These are phyloP conservation scores for Gorsachius goisagi DNA, from an alignment of 2,113 vertebrate genomes.

Conservation along the genomic window DNA sequence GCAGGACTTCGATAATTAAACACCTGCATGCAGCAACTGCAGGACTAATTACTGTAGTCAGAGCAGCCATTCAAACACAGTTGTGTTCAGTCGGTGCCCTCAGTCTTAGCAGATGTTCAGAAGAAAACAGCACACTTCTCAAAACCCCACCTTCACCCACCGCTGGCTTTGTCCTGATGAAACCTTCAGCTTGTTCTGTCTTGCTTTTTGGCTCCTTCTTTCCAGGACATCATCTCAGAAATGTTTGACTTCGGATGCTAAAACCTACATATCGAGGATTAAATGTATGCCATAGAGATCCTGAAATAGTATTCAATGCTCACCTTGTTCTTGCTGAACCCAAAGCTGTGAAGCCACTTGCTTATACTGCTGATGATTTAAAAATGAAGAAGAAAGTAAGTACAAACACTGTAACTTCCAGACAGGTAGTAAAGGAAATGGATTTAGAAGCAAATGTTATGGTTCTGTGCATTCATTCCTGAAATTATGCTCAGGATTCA, in stretches of 20 bases:
- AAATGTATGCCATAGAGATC: neutral
- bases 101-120: neutral
- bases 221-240: neutral
- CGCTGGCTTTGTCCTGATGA: neutral
- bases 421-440: neutral
- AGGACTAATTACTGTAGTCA: neutral
- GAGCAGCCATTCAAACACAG: neutral
- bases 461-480: neutral
- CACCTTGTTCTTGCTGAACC: neutral
- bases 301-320: neutral
- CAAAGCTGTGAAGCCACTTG: neutral
- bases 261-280: neutral
- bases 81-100: neutral
- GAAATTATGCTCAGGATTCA: neutral
- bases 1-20: neutral
- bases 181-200: neutral
- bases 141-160: neutral
- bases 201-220: neutral
- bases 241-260: neutral
- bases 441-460: neutral
- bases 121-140: neutral
- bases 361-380: neutral
- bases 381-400: neutral
- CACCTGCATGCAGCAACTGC: neutral
- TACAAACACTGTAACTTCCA: neutral